Evolutionary conservation across 2,888 invertebrate genomes (phyloP).

Genomic region (Syritta pipiens): DNA sequence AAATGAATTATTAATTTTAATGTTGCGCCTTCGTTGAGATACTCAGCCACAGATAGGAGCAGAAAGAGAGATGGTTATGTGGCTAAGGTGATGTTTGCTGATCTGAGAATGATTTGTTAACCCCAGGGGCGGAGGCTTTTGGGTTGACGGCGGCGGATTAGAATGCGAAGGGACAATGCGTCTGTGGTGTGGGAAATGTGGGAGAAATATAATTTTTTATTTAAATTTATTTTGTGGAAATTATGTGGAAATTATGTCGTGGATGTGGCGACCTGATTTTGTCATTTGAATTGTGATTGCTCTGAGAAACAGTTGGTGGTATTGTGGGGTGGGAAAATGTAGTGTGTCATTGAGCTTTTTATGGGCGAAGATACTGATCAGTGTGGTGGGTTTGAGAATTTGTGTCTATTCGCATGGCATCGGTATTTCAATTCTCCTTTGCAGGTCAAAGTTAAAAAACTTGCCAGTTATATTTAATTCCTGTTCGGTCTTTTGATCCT

Average conservation of each 20-base stretch:
- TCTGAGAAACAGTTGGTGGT: conserved; percentile 3
- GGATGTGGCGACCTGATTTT: conserved; percentile 50
- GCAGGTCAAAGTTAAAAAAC: too few relatives aligned
- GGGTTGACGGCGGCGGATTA: not conserved
- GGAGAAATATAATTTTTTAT: conserved; percentile 36
- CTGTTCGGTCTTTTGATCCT: too few relatives aligned
- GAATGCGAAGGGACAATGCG: conserved; percentile 17
- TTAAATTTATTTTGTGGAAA: conserved; percentile 39
- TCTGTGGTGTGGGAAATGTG: conserved; percentile 24
- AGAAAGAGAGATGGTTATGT: not conserved
- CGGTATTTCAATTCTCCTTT: too few relatives aligned
- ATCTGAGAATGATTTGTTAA: conserved; percentile 66
- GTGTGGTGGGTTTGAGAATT: too few relatives aligned
- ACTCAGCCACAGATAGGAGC: conserved; percentile 15
- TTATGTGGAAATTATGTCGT: conserved; percentile 53
- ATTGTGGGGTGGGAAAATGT: conserved; percentile 43
- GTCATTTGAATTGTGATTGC: conserved; percentile 29
- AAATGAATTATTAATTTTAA: conserved; percentile 67
- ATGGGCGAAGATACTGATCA: too few relatives aligned
- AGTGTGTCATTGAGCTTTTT: conserved; percentile 7
- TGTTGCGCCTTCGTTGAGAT: conserved; percentile 52
- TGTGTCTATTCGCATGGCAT: too few relatives aligned
- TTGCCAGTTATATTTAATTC: too few relatives aligned
- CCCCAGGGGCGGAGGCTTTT: conserved; percentile 16
- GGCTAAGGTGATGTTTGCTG: conserved; percentile 48